Base-by-base conservation (phyloP, 2,888 invertebrate genomes). In the Cataglyphis albicans region DNA sequence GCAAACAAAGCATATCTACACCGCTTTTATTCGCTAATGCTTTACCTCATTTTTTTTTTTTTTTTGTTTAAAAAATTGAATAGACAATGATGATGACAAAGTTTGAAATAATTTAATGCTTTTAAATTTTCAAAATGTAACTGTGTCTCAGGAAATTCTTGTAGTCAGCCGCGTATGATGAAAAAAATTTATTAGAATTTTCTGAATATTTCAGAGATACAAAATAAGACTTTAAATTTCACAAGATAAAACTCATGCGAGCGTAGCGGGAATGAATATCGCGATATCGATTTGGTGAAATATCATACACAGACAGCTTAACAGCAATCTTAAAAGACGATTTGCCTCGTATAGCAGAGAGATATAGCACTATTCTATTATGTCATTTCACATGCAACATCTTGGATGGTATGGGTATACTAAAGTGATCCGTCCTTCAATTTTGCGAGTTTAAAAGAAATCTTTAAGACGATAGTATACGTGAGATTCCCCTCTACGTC, bases 381-480 rank as follows among this genome's bases (percentile, higher is more conserved):
- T 3, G 21, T 72, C 12, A 5, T 72, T n/a, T 72, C 15, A 3
- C 35, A 15, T 41, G 65, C 25, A 21, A 57, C 25, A 18, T 57
- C 5, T 29, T 52, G 35, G 25, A 38, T 18, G 12, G 9, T 38
- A 35, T 21, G 10, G 55, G 4, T 55, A 25, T 41, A 9, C n/a
- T 5, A 68, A 70, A 80, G 7, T 41, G 1, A 3, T 5, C 0
- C 9, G 25, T 9, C 15, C 35, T 61, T 41, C 25, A 81, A 81
- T 75, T 84, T 74, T 38, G 32, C 18, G 10, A 52, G 73, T 63
- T 84, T 83, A 52, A 64, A 52, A 48, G 32, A 67, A 80, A 67
- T n/a, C 21, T 63, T 73, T 80, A 80, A 86, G 44, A 35, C 44
- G 48, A 21, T n/a, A 57, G 15, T 35, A 21, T 9, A 48, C 6